These are phyloP conservation scores for Drosophila ercepeae DNA, from an alignment of 1,140 invertebrate species.

Conservation along the genomic window DNA sequence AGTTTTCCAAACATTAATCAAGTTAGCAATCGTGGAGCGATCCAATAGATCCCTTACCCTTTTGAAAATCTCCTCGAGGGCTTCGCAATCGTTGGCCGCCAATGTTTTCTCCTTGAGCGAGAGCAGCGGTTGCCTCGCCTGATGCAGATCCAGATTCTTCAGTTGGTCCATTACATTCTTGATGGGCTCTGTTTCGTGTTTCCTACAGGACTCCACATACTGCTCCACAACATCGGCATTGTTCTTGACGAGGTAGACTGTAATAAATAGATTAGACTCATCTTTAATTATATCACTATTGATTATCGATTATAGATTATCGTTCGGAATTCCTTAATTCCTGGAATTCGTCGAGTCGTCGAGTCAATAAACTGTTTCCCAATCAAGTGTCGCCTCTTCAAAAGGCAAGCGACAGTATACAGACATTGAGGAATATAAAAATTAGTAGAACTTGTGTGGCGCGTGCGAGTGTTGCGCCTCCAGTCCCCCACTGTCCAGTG, in stretches of 20 bases:
- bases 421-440: no score
- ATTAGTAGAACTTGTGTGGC: conserved; percentile 47
- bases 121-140: conserved; percentile 84
- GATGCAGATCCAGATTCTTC: conserved; percentile 85
- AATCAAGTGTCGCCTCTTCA: conserved; percentile 44
- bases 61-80: conserved; percentile 91
- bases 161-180: conserved; percentile 89
- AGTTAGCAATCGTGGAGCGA: not conserved
- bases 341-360: conserved; percentile 49
- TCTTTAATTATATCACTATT: conserved; percentile 24
- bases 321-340: conserved; percentile 46
- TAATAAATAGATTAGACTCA: conserved; percentile 2
- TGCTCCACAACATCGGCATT: conserved; percentile 87
- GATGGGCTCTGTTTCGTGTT: conserved; percentile 88
- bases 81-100: conserved; percentile 87
- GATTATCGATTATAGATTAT: no score
- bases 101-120: conserved; percentile 85
- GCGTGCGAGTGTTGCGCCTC: conserved; percentile 45
- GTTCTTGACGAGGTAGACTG: conserved; percentile 70
- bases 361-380: conserved; percentile 66
- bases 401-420: conserved; percentile 25
- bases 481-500: conserved; percentile 1
- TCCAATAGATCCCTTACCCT: conserved; percentile 83
- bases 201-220: conserved; percentile 89
- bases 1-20: not conserved